Conservation (phyloP, 2,113 vertebrate genomes). For the Cyphotilapia sp. region DNA sequence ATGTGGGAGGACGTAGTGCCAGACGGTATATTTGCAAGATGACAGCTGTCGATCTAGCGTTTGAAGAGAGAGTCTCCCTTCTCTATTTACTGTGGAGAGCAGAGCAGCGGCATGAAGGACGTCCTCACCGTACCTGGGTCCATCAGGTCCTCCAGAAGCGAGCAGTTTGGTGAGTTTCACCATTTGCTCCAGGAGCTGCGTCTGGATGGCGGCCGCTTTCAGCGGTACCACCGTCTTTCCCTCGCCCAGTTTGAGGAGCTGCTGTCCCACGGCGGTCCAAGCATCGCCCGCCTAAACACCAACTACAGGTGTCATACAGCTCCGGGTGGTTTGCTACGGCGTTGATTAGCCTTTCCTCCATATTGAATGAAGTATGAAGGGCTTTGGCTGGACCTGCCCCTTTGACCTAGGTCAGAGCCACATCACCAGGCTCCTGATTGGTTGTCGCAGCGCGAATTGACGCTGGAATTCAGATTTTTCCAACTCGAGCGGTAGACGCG, state of each 20-base stretch:
- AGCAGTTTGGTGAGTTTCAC: not conserved
- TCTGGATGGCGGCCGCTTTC: not conserved
- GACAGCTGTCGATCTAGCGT: not conserved
- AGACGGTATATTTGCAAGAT: not conserved
- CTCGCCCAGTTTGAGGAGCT: not conserved
- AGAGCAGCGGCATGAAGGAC: accelerated
- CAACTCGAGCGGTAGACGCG: accelerated
- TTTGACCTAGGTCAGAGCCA: not conserved
- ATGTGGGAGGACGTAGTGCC: accelerated
- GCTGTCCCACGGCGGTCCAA: accelerated
- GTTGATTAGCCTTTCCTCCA: not conserved
- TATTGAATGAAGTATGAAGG: not conserved
- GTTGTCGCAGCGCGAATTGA: accelerated
- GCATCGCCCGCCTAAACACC: not conserved
- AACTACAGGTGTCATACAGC: accelerated
- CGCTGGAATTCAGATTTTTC: not conserved
- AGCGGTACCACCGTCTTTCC: accelerated
- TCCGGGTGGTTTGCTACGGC: accelerated
- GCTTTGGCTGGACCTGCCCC: accelerated
- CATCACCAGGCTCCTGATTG: too few relatives aligned
- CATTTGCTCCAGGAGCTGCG: not conserved
- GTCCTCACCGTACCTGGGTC: not conserved
- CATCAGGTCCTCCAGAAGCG: not conserved
- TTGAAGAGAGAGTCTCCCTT: not conserved
- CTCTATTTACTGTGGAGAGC: not conserved